Base-by-base conservation (phyloP, 2,797 vertebrate species). In the Sebastes miniatus region DNA sequence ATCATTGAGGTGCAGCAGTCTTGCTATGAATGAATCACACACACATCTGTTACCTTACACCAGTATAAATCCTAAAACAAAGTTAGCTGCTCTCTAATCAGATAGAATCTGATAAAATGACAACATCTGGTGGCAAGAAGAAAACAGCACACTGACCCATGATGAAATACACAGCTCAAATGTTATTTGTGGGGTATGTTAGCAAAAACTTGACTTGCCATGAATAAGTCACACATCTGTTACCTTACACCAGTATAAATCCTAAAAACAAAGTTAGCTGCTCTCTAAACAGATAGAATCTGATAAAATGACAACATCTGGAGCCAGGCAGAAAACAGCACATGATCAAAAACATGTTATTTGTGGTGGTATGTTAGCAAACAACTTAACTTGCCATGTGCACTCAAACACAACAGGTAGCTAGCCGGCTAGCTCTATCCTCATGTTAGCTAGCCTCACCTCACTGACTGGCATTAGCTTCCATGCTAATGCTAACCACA, bases 401-500 rank as follows among this genome's bases (percentile, higher is more conserved):
- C 79, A 83, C 34, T 73, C 54, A 34, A 64, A 84, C 14, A 92
- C 91, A 94, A 93, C 93, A 93, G 92, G 91, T 94, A 92, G 92
- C 87, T 85, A 81, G 74, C 80, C 79, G 77, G 79, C 71, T 86
- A 54, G 79, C 75, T 36, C 34, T 73, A 63, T 13, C 72, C 77
- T 90, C 70, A 83, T 79, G 89, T 29, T 79, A 81, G 34, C 34
- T 36, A 36, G 12, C 34, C 34, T 36, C 34, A 36, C 34, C 34
- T 36, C 34, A 36, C 34, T 36, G 88, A 54, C 72, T 66, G 74
- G 31, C 76, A 34, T 80, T 91, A 92, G 87, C 80, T 70, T 8
- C 3, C 1, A 2, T 66, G 89, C 90, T 93, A 93, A 90, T 20
- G 79, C 73, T 87, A 47, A 16, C 84, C 77, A 69, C 81, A 83